Evolutionary conservation across 2,888 invertebrate species (phyloP).

Genomic region (Teleiodes luculella): DNA sequence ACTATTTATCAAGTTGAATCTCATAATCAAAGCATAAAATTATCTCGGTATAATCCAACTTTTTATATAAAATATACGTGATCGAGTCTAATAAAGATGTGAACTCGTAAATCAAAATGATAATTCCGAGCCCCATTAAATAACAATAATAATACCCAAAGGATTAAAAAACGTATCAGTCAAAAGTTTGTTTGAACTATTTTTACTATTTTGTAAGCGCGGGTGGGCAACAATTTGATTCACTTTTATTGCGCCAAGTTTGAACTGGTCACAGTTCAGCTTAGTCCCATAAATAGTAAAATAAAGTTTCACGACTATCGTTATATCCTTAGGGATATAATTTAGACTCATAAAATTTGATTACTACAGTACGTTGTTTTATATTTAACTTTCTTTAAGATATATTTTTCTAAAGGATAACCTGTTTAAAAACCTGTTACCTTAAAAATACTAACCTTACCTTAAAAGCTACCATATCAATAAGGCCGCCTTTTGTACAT

Average conservation of each 20-base stretch:
- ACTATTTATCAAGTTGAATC: no score
- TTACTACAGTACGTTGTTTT: no score
- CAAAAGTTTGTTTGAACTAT: conserved; percentile 25
- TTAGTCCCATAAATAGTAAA: not conserved
- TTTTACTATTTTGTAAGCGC: conserved; percentile 44
- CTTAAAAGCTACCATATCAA: no score
- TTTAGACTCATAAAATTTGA: no score
- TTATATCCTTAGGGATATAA: no score
- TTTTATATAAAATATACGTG: conserved; percentile 44
- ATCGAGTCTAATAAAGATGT: conserved; percentile 46
- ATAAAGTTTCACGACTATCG: not conserved
- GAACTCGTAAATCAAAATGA: conserved; percentile 40
- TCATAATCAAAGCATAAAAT: no score
- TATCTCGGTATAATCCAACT: conserved; percentile 28
- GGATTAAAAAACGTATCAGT: conserved; percentile 53
- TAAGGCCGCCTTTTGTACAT: no score
- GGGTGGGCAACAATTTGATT: conserved; percentile 68
- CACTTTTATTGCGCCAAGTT: conserved; percentile 57
- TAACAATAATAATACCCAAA: conserved; percentile 33
- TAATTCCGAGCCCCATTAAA: conserved; percentile 37
- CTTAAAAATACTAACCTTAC: no score
- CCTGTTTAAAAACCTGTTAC: no score
- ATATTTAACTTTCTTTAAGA: no score
- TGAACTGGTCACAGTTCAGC: not conserved
- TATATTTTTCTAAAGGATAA: no score